phyloP scores from a whole-genome alignment of 2,113 vertebrate species.

The Ctenodactylus gundi region DNA sequence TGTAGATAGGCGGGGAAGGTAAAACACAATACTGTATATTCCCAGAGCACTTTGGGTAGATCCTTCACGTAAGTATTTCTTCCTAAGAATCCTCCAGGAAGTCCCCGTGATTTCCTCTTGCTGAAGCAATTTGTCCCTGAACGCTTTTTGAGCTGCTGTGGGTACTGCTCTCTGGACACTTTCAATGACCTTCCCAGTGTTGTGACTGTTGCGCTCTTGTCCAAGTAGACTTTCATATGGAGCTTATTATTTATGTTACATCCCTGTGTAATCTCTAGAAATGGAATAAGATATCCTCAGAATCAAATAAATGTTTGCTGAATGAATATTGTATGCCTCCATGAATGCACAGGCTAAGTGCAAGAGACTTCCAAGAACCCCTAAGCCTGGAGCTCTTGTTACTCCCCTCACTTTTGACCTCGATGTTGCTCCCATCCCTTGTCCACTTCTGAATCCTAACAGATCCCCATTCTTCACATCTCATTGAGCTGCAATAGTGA shows the following conservation, averaged over 20 bases:
- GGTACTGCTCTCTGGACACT: background rate
- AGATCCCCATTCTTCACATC: background rate
- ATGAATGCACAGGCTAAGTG: background rate
- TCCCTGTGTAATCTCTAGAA: background rate
- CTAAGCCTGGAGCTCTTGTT: background rate
- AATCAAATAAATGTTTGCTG: background rate
- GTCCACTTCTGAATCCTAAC: background rate
- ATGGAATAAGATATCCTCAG: background rate
- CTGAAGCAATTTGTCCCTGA: background rate
- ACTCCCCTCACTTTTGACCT: background rate
- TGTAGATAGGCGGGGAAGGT: background rate
- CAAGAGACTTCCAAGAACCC: background rate
- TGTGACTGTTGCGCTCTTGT: background rate
- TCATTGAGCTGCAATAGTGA: background rate
- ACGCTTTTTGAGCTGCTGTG: background rate
- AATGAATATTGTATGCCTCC: background rate
- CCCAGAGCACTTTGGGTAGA: background rate
- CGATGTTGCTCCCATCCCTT: background rate
- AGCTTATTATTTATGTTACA: background rate
- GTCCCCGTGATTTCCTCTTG: background rate
- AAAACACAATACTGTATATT: background rate
- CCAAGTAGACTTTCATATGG: background rate
- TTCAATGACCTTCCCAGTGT: background rate
- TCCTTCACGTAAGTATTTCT: background rate
- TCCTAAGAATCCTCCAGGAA: background rate